Conservation (phyloP, 1,140 invertebrate species). For the Halotydeus destructor region DNA sequence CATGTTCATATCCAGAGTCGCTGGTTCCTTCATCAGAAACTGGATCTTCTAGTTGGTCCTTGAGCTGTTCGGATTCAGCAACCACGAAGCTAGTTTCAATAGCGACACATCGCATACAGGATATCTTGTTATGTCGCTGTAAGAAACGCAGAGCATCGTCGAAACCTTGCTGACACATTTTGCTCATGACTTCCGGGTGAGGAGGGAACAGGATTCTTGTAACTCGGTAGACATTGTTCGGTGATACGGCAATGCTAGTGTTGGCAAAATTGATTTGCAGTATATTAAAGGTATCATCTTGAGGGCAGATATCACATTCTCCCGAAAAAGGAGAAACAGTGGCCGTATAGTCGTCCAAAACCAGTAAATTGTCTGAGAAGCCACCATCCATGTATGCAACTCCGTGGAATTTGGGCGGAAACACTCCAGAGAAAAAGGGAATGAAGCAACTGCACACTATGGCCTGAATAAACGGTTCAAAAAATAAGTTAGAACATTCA, state of each 20-base stretch:
- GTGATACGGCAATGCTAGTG: slow-evolving; percentile 60
- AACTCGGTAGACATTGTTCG: slow-evolving; percentile 77
- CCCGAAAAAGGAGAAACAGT: slow-evolving; percentile 94
- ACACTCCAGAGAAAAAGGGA: slow-evolving; percentile 73
- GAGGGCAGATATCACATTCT: slow-evolving; percentile 91
- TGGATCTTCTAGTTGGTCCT: slow-evolving; percentile 12
- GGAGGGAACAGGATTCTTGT: slow-evolving; percentile 81
- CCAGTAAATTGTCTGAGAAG: slow-evolving; percentile 83
- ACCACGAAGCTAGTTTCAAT: slow-evolving; percentile 13
- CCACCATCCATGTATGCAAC: slow-evolving; percentile 89
- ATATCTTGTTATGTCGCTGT: slow-evolving; percentile 45
- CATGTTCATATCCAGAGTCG: slow-evolving; percentile 8
- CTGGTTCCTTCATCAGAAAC: not conserved
- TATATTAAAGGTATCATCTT: slow-evolving; percentile 37
- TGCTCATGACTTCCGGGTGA: slow-evolving; percentile 63
- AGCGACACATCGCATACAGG: slow-evolving; percentile 17
- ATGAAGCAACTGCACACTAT: slow-evolving; percentile 83
- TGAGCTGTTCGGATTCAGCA: slow-evolving; percentile 8
- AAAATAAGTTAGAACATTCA: slow-evolving; percentile 7
- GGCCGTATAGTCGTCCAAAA: slow-evolving; percentile 79
- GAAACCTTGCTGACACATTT: slow-evolving; percentile 94
- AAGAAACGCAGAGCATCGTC: slow-evolving; percentile 83
- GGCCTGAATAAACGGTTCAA: slow-evolving; percentile 34
- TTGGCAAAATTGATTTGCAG: slow-evolving; percentile 68
- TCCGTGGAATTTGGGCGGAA: slow-evolving; percentile 72